phyloP scores from a whole-genome alignment of 2,888 invertebrate genomes.

The Pyrgus malvae region DNA sequence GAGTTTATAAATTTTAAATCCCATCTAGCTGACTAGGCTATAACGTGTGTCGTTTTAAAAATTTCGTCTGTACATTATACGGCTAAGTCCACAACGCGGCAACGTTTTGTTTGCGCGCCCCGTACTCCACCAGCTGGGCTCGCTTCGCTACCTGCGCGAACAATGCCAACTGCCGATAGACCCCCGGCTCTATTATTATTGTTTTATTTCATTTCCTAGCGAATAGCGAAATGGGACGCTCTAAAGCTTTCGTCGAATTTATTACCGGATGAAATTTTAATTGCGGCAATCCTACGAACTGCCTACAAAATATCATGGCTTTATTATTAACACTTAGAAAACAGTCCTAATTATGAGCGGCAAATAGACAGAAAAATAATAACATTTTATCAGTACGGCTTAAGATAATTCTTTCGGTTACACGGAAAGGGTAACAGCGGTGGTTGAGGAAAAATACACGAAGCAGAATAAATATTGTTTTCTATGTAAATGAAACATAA shows the following conservation, averaged over 20 bases:
- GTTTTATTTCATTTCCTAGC: constrained; percentile 39
- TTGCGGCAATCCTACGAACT: constrained; percentile 4
- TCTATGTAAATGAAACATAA: no score
- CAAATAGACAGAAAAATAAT: no score
- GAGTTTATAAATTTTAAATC: constrained; percentile 10
- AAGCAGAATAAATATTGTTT: no score
- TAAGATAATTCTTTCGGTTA: no score
- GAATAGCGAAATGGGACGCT: constrained; percentile 35
- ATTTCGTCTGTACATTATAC: constrained; percentile 44
- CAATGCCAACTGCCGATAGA: constrained; percentile 64
- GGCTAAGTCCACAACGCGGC: constrained; percentile 52
- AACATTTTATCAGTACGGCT: no score
- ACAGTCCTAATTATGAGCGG: no score
- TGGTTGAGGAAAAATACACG: no score
- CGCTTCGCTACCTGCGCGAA: constrained; percentile 69
- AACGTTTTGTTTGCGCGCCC: constrained; percentile 60
- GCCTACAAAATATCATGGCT: not conserved
- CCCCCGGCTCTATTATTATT: constrained; percentile 51
- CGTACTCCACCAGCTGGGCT: constrained; percentile 67
- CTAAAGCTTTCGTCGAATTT: constrained; percentile 24
- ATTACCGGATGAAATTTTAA: constrained; percentile 20
- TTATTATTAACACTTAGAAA: no score
- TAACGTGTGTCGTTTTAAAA: constrained; percentile 52
- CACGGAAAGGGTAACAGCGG: no score
- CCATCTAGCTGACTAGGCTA: not conserved